phyloP scores from a whole-genome alignment of 2,113 vertebrate species.

The Vulpes lagopus region DNA sequence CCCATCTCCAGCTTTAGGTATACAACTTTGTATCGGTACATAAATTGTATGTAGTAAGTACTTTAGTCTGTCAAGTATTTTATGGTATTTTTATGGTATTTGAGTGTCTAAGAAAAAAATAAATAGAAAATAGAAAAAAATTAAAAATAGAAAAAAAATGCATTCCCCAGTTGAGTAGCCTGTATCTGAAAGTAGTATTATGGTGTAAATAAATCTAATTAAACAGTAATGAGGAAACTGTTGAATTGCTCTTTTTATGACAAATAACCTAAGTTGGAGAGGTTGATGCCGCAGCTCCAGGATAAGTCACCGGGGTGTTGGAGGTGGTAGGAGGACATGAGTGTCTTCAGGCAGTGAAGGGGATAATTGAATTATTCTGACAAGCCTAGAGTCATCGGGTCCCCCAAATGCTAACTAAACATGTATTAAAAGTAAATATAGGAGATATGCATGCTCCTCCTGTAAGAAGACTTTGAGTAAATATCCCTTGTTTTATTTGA shows the following conservation, averaged over 20 bases:
- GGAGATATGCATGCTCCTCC: not conserved
- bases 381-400: not conserved
- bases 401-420: not conserved
- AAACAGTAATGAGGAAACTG: not conserved
- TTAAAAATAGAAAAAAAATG: not conserved
- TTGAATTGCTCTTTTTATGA: not conserved
- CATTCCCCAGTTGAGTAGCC: not conserved
- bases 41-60: not conserved
- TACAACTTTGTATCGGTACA: not conserved
- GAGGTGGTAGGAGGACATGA: not conserved
- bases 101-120: not conserved
- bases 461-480: constrained; percentile 13
- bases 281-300: not conserved
- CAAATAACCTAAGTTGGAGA: not conserved
- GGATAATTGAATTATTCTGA: not conserved
- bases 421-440: not conserved
- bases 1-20: not conserved
- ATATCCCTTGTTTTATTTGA: constrained; percentile 29
- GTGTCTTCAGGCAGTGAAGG: not conserved
- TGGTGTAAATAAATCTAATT: not conserved
- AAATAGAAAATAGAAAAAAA: not conserved
- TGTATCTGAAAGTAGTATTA: constrained; percentile 17
- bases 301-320: not conserved
- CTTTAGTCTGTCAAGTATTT: not conserved
- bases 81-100: not conserved